Evolutionary conservation across 2,888 invertebrate genomes (phyloP), one percentile per base, ranked within the genome.

Genomic region (Archaeoteleia sp.): DNA sequence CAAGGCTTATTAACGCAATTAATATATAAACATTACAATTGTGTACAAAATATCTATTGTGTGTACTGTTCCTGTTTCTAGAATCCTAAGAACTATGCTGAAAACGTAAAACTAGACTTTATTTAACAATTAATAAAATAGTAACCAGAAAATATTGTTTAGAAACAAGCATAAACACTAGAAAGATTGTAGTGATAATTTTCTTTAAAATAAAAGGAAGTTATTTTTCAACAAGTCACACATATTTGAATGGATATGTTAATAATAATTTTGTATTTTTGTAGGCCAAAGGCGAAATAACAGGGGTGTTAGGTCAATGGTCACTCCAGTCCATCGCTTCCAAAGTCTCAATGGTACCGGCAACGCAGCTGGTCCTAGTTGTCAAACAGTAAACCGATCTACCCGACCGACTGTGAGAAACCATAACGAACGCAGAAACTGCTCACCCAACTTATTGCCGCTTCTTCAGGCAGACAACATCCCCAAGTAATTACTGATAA

Each of bases 271-370:
- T 42, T 49, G n/a, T 25, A 15, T 27, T n/a, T 8, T 12, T 45
- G 35, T 40, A 65, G 70, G 51, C 37, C 61, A 66, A 13, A 51
- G 49, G 32, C 73, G 84, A 77, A 80, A 85, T 86, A 67, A 85
- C 82, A 78, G 86, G 83, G 77, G 86, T 78, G 70, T 87, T 78
- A 91, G 91, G 87, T 90, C 90, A 83, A 90, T 91, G 90, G 90
- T 91, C 82, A 90, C 91, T 78, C 91, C 92, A 60, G 89, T 91
- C 78, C 92, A 91, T 85, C 88, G 91, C 75, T 90, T 91, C 83
- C 90, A 91, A 83, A 88, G 89, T 67, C 85, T 87, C 57, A 87
- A 87, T 72, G 83, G 85, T 80, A 87, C 88, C 63, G 88, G 88
- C 78, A 89, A 87, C 77, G 86, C 88, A 73, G 88, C 89, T 73